phyloP scores from a whole-genome alignment of 2,113 vertebrate species.

The Melanostigma gelatinosum region DNA sequence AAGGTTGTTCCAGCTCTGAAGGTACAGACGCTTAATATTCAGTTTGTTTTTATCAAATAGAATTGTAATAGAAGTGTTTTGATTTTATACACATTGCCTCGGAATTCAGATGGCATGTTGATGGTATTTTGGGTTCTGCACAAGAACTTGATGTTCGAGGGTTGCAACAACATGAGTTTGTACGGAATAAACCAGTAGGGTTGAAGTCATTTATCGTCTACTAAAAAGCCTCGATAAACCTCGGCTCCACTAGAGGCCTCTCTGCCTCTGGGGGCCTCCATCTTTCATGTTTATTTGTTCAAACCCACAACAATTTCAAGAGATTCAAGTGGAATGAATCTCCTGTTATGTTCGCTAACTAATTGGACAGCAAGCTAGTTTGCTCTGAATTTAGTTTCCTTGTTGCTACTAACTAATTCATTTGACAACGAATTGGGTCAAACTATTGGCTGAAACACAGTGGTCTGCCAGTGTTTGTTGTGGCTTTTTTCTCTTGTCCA shows the following conservation, averaged over 20 bases:
- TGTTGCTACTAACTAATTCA: not conserved
- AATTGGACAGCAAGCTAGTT: not conserved
- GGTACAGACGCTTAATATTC: not conserved
- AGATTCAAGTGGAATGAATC: not conserved
- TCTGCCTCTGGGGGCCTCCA: not conserved
- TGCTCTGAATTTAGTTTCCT: not conserved
- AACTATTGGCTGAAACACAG: not conserved
- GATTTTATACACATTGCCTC: not conserved
- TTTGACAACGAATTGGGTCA: not conserved
- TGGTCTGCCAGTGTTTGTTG: too few relatives aligned
- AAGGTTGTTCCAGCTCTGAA: not conserved
- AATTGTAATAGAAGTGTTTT: not conserved
- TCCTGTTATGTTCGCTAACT: not conserved
- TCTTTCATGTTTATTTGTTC: not conserved
- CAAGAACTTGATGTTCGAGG: not conserved
- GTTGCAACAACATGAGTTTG: not conserved
- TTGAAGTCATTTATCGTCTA: not conserved
- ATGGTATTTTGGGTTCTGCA: not conserved
- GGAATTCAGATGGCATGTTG: not conserved
- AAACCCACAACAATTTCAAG: not conserved
- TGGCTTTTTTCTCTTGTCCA: too few relatives aligned
- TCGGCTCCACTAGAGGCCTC: not conserved
- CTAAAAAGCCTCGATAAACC: not conserved
- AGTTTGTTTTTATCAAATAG: not conserved
- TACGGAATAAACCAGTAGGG: not conserved